Evolutionary conservation across 1,140 invertebrate species (phyloP).

Genomic region (Eurosta solidaginis): DNA sequence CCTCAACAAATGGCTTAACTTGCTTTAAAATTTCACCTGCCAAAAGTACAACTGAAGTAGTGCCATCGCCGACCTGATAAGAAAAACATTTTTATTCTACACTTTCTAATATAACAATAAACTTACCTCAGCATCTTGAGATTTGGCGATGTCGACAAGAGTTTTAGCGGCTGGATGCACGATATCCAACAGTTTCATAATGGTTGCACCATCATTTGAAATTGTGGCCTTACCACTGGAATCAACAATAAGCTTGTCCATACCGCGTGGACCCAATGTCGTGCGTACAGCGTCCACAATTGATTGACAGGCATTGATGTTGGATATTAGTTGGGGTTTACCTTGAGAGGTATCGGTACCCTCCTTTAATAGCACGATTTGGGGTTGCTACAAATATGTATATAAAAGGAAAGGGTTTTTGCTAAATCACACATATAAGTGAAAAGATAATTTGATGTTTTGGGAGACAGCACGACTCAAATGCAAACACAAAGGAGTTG

Average conservation of each 20-base stretch:
- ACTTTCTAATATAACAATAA: neutral
- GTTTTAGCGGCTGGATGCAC: slow-evolving; percentile 98
- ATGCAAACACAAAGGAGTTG: no score
- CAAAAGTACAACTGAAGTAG: slow-evolving; percentile 93
- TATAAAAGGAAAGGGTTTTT: neutral
- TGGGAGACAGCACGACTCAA: neutral
- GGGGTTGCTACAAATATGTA: slow-evolving; percentile 80
- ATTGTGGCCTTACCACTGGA: slow-evolving; percentile 89
- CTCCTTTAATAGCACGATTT: slow-evolving; percentile 97
- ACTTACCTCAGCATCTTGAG: slow-evolving; percentile 96
- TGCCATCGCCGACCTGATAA: slow-evolving; percentile 93
- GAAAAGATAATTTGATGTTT: no score
- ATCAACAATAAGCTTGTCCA: slow-evolving; percentile 99
- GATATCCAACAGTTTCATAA: slow-evolving; percentile 95
- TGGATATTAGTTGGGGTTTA: slow-evolving; percentile 93
- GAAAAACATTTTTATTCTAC: slow-evolving; percentile 3
- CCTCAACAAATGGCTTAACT: slow-evolving; percentile 94
- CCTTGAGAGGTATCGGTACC: slow-evolving; percentile 97
- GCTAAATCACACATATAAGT: no score
- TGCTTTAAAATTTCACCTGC: slow-evolving; percentile 96
- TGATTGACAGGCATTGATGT: slow-evolving; percentile 98
- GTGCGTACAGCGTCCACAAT: slow-evolving; percentile 94
- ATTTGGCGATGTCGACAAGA: slow-evolving; percentile 98
- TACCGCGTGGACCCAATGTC: slow-evolving; percentile 96
- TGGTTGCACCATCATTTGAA: slow-evolving; percentile 99